A percentile compares a stretch with the other conserved stretches of the same genome.
Evolutionary conservation across 1,140 invertebrate species (phyloP).

Genomic region (Heliconius congener): DNA sequence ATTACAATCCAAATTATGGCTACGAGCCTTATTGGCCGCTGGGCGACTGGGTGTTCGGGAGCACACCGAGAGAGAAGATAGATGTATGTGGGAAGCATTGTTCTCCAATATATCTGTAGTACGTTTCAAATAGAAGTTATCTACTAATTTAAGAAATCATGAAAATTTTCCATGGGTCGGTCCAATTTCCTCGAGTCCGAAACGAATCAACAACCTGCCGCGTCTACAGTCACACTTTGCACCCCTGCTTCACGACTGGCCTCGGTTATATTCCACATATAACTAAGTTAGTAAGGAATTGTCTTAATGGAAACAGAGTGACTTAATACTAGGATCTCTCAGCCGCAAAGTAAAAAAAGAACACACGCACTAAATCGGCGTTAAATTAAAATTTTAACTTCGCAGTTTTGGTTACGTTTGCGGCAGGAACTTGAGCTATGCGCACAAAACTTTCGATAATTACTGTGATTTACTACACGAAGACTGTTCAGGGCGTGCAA

Average conservation of each 20-base stretch:
- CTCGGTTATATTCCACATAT: no score
- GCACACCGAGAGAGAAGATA: neutral
- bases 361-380: no score
- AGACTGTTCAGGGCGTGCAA: constrained; percentile 34
- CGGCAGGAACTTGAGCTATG: constrained; percentile 33
- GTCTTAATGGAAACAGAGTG: no score
- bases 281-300: no score
- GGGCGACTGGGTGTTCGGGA: constrained; percentile 46
- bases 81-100: constrained; percentile 36
- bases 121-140: constrained; percentile 3
- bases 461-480: constrained; percentile 42
- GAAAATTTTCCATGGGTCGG: no score
- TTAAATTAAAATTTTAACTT: neutral
- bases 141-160: neutral
- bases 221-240: neutral
- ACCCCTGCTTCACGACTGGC: no score
- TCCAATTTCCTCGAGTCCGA: neutral
- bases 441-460: constrained; percentile 43
- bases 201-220: neutral
- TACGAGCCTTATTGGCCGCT: constrained; percentile 51
- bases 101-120: constrained; percentile 35
- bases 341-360: no score
- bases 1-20: constrained; percentile 46
- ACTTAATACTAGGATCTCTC: no score
- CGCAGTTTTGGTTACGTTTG: constrained; percentile 48